A percentile compares a stretch with the other conserved stretches of the same genome.
Evolutionary conservation across 2,797 vertebrate species (phyloP).

Genomic region (Anableps anableps): DNA sequence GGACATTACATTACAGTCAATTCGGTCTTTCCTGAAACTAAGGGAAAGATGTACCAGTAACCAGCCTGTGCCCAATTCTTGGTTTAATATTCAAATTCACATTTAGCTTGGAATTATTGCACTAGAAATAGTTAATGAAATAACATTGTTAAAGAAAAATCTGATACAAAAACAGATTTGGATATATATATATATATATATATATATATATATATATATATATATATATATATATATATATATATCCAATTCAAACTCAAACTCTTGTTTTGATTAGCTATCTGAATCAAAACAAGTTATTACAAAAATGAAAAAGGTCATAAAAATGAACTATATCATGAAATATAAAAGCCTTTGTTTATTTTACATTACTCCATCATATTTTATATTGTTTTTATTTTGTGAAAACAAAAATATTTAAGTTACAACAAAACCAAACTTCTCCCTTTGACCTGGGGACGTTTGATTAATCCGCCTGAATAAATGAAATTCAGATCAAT

Average conservation of each 20-base stretch:
- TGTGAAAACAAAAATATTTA: not conserved
- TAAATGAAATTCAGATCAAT: not conserved
- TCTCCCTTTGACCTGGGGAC: constrained; percentile 34
- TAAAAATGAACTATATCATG: not conserved
- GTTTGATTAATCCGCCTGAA: constrained; percentile 45
- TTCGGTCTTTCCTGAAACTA: not conserved
- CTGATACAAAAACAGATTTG: not conserved
- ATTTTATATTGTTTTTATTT: not conserved
- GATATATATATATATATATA: no score
- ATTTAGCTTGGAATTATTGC: not conserved
- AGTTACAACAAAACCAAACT: constrained; percentile 11
- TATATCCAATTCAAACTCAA: no score
- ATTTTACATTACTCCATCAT: not conserved
- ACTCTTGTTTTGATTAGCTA: not conserved
- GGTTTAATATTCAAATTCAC: not conserved
- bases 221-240: no score
- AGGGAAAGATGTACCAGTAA: not conserved
- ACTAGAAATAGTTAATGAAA: not conserved
- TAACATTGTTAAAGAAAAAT: not conserved
- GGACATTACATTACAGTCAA: not conserved
- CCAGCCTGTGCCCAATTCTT: not conserved
- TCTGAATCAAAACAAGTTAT: not conserved
- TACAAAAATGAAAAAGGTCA: not conserved
- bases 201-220: no score
- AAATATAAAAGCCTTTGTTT: not conserved